A percentile compares a stretch with the other conserved stretches of the same genome.
These are phyloP conservation scores for Limanda limanda DNA, from an alignment of 2,113 vertebrate species.

Conservation along the genomic window DNA sequence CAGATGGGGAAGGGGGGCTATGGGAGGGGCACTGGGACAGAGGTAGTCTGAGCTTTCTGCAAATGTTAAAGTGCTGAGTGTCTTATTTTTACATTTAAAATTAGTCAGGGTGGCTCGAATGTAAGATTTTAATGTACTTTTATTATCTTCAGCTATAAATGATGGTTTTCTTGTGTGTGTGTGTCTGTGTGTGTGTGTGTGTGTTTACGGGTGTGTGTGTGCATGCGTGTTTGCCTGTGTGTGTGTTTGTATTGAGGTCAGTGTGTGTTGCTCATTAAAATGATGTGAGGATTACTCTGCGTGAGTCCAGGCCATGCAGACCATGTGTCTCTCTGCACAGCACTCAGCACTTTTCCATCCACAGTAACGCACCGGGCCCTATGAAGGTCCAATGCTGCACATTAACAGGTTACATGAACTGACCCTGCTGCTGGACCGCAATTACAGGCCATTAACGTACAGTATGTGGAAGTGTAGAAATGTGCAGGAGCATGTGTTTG, in stretches of 20 bases:
- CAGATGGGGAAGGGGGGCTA: slow-evolving; percentile 46
- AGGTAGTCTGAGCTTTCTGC: slow-evolving; percentile 5
- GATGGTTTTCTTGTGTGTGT: slow-evolving; percentile 7
- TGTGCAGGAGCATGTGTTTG: slow-evolving; percentile 12
- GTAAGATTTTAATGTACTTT: not conserved
- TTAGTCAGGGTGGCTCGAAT: not conserved
- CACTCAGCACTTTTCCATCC: slow-evolving; percentile 21
- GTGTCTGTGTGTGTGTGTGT: slow-evolving; percentile 31
- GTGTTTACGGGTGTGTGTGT: slow-evolving; percentile 27
- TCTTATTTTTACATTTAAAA: not conserved
- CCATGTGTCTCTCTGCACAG: slow-evolving; percentile 56
- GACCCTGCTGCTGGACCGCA: slow-evolving; percentile 12
- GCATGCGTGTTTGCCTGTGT: slow-evolving; percentile 30
- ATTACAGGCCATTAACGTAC: slow-evolving; percentile 15
- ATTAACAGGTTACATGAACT: slow-evolving; percentile 26
- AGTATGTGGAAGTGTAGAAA: slow-evolving; percentile 2
- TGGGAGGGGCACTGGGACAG: slow-evolving; percentile 60
- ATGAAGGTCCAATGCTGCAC: not conserved
- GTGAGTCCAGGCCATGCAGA: slow-evolving; percentile 43
- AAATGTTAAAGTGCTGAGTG: not conserved
- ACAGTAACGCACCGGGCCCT: slow-evolving; percentile 8
- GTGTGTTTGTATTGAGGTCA: slow-evolving; percentile 60
- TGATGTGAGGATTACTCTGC: slow-evolving; percentile 72
- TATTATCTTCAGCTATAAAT: not conserved
- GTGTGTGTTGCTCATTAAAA: slow-evolving; percentile 64